Evolutionary conservation across 2,888 invertebrate species (phyloP), one percentile per base, ranked within the genome.

Genomic region (Calameuta filiformis): DNA sequence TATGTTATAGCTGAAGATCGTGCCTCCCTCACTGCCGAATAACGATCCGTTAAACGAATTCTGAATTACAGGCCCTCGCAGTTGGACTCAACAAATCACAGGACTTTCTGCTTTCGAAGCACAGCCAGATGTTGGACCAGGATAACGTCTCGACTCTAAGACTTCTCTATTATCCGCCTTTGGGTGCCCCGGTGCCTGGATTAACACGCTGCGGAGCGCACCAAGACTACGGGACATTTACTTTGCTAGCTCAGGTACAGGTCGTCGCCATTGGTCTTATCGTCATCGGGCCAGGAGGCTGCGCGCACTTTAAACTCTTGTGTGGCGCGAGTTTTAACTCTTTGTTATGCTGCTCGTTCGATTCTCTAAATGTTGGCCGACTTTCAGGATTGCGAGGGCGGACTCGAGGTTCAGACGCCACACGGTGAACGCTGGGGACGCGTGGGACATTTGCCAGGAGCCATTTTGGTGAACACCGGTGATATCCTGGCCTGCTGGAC

Each of bases 401-500:
- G 96, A 1, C 92, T 96, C 12, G 95, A 95, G 93, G 94, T 96
- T 69, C 94, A 94, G 88, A 91, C 94, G 81, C 93, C 94, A 12
- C 93, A 93, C 75, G 94, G 94, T 82, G 94, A 94, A 56, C 94
- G 94, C 83, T 97, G 96, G 95, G 93, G 95, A 85, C 93, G 95
- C 68, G 96, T 96, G 4, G 95, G 95, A 0, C 96, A 96, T 86
- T 93, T 96, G 76, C 95, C 95, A 0, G 96, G 95, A 40, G 95
- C 96, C 35, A 95, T 96, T 83, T 92, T 97, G 73, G 93, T 97
- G 40, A 96, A 96, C 88, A 93, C 95, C 35, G 96, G 96, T 31
- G 95, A 96, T 87, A 93, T 96, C 76, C 92, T 97, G 77, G 95
- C 95, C 33, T 92, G 94, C 73, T 96, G 96, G 96, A 96, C 96